Evolutionary conservation across 2,888 invertebrate species (phyloP).

Genomic region (Caenorhabditis panamensis): DNA sequence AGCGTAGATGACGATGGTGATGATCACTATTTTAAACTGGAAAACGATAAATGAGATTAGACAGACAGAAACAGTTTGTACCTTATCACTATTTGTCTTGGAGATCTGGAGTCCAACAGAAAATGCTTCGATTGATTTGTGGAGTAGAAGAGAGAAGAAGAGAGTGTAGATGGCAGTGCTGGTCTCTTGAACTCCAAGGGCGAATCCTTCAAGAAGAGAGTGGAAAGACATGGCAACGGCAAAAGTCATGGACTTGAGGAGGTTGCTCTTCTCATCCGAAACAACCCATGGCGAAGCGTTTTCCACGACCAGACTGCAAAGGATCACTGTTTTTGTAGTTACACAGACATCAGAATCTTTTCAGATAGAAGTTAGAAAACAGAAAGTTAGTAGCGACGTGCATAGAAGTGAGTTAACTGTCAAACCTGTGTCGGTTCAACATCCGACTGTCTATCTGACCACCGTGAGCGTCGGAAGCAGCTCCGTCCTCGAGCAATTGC

Average conservation of each 20-base stretch:
- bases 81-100: conserved; percentile 70
- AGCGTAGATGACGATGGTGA: conserved; percentile 83
- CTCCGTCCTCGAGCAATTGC: conserved; percentile 34
- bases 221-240: conserved; percentile 81
- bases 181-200: conserved; percentile 79
- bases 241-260: conserved; percentile 79
- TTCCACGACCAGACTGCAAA: conserved; percentile 55
- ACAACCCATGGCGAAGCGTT: conserved; percentile 57
- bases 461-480: not conserved
- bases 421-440: conserved; percentile 38
- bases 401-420: conserved; percentile 4
- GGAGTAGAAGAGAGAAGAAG: conserved; percentile 79
- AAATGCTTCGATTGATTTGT: conserved; percentile 84
- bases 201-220: conserved; percentile 80
- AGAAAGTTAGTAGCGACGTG: conserved; percentile 32
- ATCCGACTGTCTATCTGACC: conserved; percentile 12
- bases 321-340: not conserved
- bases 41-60: conserved; percentile 14
- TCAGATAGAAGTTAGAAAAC: conserved; percentile 3
- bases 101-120: conserved; percentile 83
- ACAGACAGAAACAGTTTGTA: not conserved
- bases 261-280: conserved; percentile 58
- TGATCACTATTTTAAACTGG: conserved; percentile 72
- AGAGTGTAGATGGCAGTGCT: conserved; percentile 76
- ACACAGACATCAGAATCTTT: not conserved